Evolutionary conservation across 2,888 invertebrate species (phyloP), one percentile per base, ranked within the genome.

Genomic region (Caenorhabditis becei): DNA sequence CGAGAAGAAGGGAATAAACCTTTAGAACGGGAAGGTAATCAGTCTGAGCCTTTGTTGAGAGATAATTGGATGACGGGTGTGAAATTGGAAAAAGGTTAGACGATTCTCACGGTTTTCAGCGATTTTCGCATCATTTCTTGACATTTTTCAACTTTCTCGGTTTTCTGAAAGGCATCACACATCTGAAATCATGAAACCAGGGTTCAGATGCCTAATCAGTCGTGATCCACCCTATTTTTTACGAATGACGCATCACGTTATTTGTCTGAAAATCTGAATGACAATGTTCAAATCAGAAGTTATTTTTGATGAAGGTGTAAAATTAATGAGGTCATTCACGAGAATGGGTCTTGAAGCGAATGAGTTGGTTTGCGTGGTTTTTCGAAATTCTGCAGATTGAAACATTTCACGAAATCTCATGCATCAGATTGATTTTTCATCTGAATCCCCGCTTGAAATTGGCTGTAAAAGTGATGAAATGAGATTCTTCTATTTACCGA

Each of bases 401-500:
- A n/a, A n/a, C n/a, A n/a, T n/a, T n/a, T n/a, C n/a, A n/a, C n/a
- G n/a, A n/a, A n/a, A n/a, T n/a, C n/a, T n/a, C n/a, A n/a, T n/a
- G n/a, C n/a, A n/a, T n/a, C n/a, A n/a, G n/a, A n/a, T 41, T 14
- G 41, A 41, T 7, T 41, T 5, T 11, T n/a, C n/a, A n/a, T 14
- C 14, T 7, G 7, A 14, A 14, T 41, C 14, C 14, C 14, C 41
- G 32, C 41, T 41, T 41, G 41, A 41, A 41, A 41, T 41, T 41
- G 41, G 41, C 41, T 14, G 24, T 23, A 51, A 51, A 23, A 14
- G 51, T 24, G 23, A 8, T 23, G 24, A 24, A 51, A 51, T 49
- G 47, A 49, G 18, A 49, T 8, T 18, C 7, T 18, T 32, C 24
- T 24, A 51, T 24, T 66, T 53, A 66, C 37, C n/a, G 51, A 61